Evolutionary conservation across 2,797 vertebrate genomes (phyloP), one percentile per base, ranked within the genome.

Genomic region (Pantherophis alleghaniensis): DNA sequence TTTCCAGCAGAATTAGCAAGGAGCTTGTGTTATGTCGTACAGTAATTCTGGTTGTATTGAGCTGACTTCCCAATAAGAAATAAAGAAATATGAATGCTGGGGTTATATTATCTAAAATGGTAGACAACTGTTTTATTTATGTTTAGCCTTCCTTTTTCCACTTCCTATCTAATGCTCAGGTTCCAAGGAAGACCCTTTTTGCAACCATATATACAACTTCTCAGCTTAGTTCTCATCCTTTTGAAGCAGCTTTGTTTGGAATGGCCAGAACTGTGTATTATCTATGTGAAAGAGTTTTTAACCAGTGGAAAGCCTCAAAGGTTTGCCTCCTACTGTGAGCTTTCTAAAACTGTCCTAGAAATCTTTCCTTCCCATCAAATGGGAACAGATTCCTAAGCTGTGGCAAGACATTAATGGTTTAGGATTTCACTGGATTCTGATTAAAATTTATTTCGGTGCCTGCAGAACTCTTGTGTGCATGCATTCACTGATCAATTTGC

Each of bases 261-360:
- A 97, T 98, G 97, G 97, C 98, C 97, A 98, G 98, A 97, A 98
- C 98, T 97, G 95, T 98, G 97, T 98, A 98, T 98, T 98, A 97
- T 98, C 98, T 99, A 55, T 99, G 98, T 98, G 97, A 98, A 97
- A 98, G 97, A 97, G 97, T 98, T 98, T 98, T 98, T 98, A 95
- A 97, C 98, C 98, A 97, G 97, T 97, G 98, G 98, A 98, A 97
- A 97, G 97, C 96, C 93, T 53, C 97, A 97, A 98, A 99, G 98
- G 98, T 99, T 99, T 98, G 98, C 98, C 96, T 98, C 96, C 97
- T 98, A 97, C 97, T 95, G 97, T 97, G 97, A 97, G 96, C 94
- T 97, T 97, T 97, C 97, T 96, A 96, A 96, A 96, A 96, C 96
- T 95, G 95, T 97, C 96, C 96, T 96, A 96, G 97, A 95, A 95